phyloP scores from a whole-genome alignment of 2,113 vertebrate genomes.

The Tupaia chinensis region DNA sequence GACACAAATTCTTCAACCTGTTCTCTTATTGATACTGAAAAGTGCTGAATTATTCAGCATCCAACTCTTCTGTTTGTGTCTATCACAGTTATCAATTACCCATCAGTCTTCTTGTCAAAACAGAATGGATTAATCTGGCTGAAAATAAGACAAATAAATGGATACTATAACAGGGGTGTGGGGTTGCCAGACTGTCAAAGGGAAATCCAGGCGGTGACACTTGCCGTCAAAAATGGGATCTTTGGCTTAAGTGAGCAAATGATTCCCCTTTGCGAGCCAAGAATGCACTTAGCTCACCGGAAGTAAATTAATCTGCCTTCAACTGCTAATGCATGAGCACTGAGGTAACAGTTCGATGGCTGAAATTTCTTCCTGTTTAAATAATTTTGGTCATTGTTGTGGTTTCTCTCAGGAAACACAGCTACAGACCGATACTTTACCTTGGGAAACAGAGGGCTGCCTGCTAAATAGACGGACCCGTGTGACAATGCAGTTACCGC shows the following conservation, averaged over 20 bases:
- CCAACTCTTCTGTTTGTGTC: constrained; percentile 93
- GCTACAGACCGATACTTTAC: constrained; percentile 19
- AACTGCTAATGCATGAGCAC: constrained; percentile 91
- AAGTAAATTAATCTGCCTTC: constrained; percentile 96
- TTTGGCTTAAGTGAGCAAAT: constrained; percentile 93
- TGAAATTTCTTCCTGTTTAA: constrained; percentile 85
- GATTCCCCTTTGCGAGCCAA: constrained; percentile 93
- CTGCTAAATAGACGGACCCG: constrained; percentile 42
- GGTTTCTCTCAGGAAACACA: constrained; percentile 63
- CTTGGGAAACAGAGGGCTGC: constrained; percentile 57
- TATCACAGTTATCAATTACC: constrained; percentile 95
- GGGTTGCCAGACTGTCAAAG: constrained; percentile 92
- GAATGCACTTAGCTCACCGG: constrained; percentile 96
- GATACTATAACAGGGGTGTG: constrained; percentile 91
- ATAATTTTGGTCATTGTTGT: constrained; percentile 75
- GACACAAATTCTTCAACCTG: constrained; percentile 92
- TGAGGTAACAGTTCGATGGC: constrained; percentile 86
- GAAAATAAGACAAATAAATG: constrained; percentile 93
- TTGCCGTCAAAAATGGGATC: constrained; percentile 96
- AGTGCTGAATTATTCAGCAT: constrained; percentile 94
- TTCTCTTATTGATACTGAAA: constrained; percentile 93
- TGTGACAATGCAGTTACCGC: constrained; percentile 42
- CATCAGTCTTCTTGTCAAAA: constrained; percentile 94
- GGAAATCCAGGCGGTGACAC: constrained; percentile 92
- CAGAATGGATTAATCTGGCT: constrained; percentile 93